These are phyloP conservation scores for Oxycera nigricornis DNA, from an alignment of 2,888 invertebrate genomes.

Conservation along the genomic window DNA sequence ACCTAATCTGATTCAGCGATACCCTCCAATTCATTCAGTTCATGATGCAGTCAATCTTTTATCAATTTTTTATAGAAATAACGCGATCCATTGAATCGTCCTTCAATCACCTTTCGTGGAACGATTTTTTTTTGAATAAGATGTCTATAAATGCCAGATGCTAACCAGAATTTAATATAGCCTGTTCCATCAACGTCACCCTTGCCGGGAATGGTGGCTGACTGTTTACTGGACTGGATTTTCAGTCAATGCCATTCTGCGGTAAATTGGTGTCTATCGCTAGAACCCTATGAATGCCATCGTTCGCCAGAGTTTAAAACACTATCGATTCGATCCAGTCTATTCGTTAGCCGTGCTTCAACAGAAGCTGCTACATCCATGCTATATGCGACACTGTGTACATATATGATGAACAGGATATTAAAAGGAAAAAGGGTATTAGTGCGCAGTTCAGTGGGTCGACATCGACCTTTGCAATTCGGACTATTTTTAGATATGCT, in stretches of 20 bases:
- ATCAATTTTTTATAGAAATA: too few species aligned
- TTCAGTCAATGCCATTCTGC: not conserved
- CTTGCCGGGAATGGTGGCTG: not conserved
- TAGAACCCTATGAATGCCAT: conserved; percentile 18
- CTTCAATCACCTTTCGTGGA: too few species aligned
- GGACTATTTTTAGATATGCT: conserved; percentile 28
- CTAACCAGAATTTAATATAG: too few species aligned
- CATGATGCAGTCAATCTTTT: too few species aligned
- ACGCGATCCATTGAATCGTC: too few species aligned
- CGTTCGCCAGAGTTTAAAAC: not conserved
- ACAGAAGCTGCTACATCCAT: conserved; percentile 4
- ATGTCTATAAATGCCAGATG: too few species aligned
- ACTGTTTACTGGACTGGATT: conserved; percentile 33
- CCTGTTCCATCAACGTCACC: conserved; percentile 1
- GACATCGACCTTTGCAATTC: conserved; percentile 28
- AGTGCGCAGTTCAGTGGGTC: conserved; percentile 35
- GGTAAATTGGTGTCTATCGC: conserved; percentile 1
- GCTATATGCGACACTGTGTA: conserved; percentile 19
- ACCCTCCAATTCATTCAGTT: too few species aligned
- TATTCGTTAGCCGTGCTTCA: conserved; percentile 11
- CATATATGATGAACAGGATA: not conserved
- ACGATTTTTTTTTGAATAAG: too few species aligned
- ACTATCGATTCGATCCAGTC: conserved; percentile 21
- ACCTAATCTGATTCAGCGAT: too few species aligned
- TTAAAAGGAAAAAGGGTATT: conserved; percentile 23